Evolutionary conservation across 1,140 invertebrate species (phyloP).

Genomic region (Parasteatoda tepidariorum): DNA sequence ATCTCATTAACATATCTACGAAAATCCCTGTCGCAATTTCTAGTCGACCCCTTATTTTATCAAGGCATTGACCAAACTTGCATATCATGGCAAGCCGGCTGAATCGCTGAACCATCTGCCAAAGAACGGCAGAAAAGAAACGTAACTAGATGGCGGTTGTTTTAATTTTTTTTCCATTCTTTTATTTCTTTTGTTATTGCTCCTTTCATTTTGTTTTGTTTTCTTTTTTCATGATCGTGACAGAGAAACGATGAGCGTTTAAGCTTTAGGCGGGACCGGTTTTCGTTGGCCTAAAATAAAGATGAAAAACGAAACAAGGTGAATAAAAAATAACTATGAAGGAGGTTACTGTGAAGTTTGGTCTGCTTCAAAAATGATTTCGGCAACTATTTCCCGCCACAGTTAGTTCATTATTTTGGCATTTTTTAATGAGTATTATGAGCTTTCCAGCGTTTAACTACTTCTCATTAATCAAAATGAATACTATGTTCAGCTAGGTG

Average conservation of each 20-base stretch:
- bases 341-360: slow-evolving; percentile 20
- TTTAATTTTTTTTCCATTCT: background rate
- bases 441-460: too few relatives aligned
- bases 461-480: too few relatives aligned
- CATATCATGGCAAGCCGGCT: background rate
- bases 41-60: background rate
- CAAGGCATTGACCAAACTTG: slow-evolving; percentile 12
- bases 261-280: slow-evolving; percentile 22
- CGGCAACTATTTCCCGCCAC: background rate
- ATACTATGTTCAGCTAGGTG: too few relatives aligned
- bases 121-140: slow-evolving; percentile 15
- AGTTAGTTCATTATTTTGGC: background rate
- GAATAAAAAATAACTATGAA: background rate
- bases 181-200: background rate
- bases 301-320: background rate
- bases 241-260: slow-evolving; percentile 29
- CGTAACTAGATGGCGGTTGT: background rate
- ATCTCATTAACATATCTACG: too few relatives aligned
- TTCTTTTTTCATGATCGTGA: slow-evolving; percentile 30
- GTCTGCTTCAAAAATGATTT: background rate
- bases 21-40: slow-evolving; percentile 13
- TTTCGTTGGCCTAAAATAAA: background rate
- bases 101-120: slow-evolving; percentile 11
- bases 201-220: background rate
- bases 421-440: background rate